Base-by-base conservation (phyloP, 1,140 invertebrate genomes). In the Drosophila fuyamai region DNA sequence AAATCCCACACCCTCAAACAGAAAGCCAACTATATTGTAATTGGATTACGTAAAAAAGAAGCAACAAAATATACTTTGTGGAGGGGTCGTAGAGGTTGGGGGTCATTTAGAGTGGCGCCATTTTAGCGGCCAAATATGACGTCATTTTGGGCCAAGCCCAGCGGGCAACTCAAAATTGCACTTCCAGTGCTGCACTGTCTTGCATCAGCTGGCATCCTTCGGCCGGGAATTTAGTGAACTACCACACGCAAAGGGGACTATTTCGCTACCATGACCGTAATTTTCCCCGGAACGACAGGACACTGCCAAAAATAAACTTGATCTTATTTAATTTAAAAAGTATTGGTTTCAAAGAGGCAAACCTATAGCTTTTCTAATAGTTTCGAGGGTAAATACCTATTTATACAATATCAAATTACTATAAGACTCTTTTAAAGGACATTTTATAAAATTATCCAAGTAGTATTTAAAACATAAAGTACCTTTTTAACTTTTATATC, bases 41-140 rank as follows among this genome's bases (percentile, higher is more conserved):
- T 88, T 88, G 83, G 83, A 86, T 86, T 86, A 86, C 66, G 74
- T 81, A 81, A 76, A 53, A 48, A 46, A 50, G 35, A 58, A 76
- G 43, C 54, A 76, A 16, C 46, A 23, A 56, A 44, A 70, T 36
- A 44, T 56, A 36, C 36, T 48, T 41, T 35, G 36, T 50, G 32
- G 44, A 16, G 54, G 53, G 44, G 44, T 38, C 47, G 36, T 36
- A n/a, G 48, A 13, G 58, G 29, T 40, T 46, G 48, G 51, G 32
- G 54, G 41, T 77, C 48, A 68, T 35, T 44, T 13, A 10, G 23
- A 65, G 54, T 43, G 72, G 56, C 48, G 53, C 53, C 50, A 62
- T 53, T 50, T 60, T 38, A 54, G 54, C 23, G 36, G 55, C 35
- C 66, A 71, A 65, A 58, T 14, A 44, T 83, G 66, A 79, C 81